Evolutionary conservation across 2,888 invertebrate genomes (phyloP), one percentile per base, ranked within the genome.

Genomic region (Drosophila diplacantha): DNA sequence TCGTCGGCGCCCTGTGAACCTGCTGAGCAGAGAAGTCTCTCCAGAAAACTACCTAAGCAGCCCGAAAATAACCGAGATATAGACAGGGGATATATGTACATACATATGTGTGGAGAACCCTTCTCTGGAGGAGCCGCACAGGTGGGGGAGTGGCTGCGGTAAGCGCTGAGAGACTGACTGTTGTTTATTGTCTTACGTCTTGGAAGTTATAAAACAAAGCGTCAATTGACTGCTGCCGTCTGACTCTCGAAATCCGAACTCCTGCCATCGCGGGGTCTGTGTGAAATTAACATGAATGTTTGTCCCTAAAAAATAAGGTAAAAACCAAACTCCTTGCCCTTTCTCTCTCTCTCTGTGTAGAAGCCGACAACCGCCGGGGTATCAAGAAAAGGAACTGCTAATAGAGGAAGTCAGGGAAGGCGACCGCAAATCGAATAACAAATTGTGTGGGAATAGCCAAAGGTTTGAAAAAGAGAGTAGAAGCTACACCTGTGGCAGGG

Each of bases 1-100:
- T 64, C 72, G 78, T 72, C 78, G 78, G 83, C 83, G 78, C 83
- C 78, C 77, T 78, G 56, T 83, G 78, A 79, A 83, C 83, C 83
- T 78, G 73, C 81, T 74, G 60, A 67, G 44, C 14, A 20, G 29
- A 29, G 18, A 49, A 49, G 41, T 39, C 50, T 57, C 29, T 31
- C n/a, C 44, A 66, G 49, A 71, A 71, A 73, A 77, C 76, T 78
- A 82, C 83, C 77, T 82, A 78, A 76, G 74, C 77, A 82, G 81
- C 73, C 81, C 46, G 65, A 76, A 82, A 51, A 56, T 43, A 49
- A 73, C 22, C 46, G 22, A 43, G 41, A n/a, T 14, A 38, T 7
- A 18, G 38, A 26, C 22, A n/a, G 51, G 43, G 26, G 14, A 35
- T 52, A 24, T 22, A 22, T 5, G 11, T 22, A 16, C 24, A 37